A percentile compares a stretch with the other conserved stretches of the same genome.
Evolutionary conservation across 2,888 invertebrate species (phyloP).

Genomic region (Rhopalosiphum nymphaeae): DNA sequence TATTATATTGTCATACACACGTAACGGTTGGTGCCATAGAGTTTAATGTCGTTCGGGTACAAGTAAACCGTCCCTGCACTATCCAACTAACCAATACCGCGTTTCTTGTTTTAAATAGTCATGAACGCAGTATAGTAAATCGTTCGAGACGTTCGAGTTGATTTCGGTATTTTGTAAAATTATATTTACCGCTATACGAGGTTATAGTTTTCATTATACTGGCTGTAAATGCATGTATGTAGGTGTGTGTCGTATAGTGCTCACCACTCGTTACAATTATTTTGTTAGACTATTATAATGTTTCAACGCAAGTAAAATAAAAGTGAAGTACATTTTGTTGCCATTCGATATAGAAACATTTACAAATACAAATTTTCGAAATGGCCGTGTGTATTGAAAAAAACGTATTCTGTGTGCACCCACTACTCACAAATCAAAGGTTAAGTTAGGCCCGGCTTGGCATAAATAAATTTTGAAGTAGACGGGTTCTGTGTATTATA

Average conservation of each 20-base stretch:
- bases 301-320: neutral
- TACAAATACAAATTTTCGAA: neutral
- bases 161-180: neutral
- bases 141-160: neutral
- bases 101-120: neutral
- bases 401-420: neutral
- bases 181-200: neutral
- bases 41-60: neutral
- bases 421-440: neutral
- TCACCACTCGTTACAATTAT: neutral
- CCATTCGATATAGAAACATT: neutral
- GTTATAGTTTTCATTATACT: neutral
- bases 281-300: neutral
- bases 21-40: neutral
- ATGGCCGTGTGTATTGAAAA: neutral
- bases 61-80: neutral
- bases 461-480: neutral
- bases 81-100: neutral
- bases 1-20: neutral
- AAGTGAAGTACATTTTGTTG: accelerated
- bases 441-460: neutral
- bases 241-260: no score
- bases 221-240: neutral
- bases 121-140: neutral
- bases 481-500: neutral